Conservation (phyloP, 1,140 invertebrate species). For the Platyscapa corneri region DNA sequence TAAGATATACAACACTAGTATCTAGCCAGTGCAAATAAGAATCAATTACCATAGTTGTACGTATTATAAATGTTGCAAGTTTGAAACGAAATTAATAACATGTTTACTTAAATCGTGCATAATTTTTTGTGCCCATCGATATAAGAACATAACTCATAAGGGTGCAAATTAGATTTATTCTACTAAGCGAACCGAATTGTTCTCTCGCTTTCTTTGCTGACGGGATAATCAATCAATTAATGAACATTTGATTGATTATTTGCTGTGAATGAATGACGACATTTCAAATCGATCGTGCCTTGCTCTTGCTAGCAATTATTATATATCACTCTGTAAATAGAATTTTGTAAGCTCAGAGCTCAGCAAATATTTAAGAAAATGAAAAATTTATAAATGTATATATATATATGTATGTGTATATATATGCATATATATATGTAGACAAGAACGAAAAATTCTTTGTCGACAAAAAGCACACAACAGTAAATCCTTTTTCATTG, state of each 20-base stretch:
- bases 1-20: background rate
- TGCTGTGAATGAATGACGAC: slow-evolving; percentile 47
- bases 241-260: slow-evolving; percentile 35
- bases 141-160: background rate
- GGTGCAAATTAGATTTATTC: slow-evolving; percentile 28
- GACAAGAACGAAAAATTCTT: background rate
- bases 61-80: background rate
- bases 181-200: slow-evolving; percentile 35
- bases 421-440: background rate
- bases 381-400: background rate
- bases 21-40: background rate
- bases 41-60: background rate
- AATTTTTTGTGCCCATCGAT: slow-evolving; percentile 28
- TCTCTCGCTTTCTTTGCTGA: slow-evolving; percentile 26
- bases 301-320: slow-evolving; percentile 50
- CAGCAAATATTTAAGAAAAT: slow-evolving; percentile 44
- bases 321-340: slow-evolving; percentile 51
- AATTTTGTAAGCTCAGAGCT: slow-evolving; percentile 50
- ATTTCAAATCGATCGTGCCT: slow-evolving; percentile 53
- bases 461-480: background rate
- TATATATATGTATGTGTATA: too few relatives aligned
- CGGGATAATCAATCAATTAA: background rate
- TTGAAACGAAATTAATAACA: background rate
- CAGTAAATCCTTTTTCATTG: background rate
- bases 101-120: slow-evolving; percentile 20